phyloP scores from a whole-genome alignment of 2,888 invertebrate species.

The Trichopria drosophilae region DNA sequence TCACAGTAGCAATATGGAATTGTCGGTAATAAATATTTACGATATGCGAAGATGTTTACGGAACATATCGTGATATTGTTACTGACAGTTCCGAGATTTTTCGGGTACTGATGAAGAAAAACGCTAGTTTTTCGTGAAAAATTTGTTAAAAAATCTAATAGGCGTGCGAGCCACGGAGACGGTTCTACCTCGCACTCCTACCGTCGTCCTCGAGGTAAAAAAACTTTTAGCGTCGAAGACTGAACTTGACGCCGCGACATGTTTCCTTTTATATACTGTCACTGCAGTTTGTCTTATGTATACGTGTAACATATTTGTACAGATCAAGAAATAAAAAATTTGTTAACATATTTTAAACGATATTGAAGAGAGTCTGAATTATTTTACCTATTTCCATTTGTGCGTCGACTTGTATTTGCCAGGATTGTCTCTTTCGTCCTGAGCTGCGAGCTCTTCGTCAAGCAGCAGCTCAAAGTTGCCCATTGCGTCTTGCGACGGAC shows the following conservation, averaged over 20 bases:
- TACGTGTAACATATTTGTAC: conserved; percentile 53
- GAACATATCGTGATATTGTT: too few species aligned
- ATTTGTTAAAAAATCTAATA: too few species aligned
- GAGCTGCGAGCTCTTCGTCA: conserved; percentile 78
- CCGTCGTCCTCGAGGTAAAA: conserved; percentile 22
- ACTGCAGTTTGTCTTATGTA: conserved; percentile 41
- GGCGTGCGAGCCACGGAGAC: too few species aligned
- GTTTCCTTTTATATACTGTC: conserved; percentile 48
- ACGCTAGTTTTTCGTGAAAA: too few species aligned
- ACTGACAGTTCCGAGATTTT: too few species aligned
- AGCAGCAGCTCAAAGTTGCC: conserved; percentile 83
- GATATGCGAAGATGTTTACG: neutral
- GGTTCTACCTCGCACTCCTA: conserved; percentile 47
- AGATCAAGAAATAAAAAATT: conserved; percentile 46
- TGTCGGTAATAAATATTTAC: conserved; percentile 3
- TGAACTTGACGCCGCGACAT: conserved; percentile 43
- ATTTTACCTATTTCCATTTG: conserved; percentile 49
- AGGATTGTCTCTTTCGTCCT: conserved; percentile 63
- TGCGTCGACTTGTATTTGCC: conserved; percentile 47
- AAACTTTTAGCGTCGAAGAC: conserved; percentile 48
- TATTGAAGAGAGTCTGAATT: neutral
- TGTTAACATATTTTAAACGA: conserved; percentile 46
- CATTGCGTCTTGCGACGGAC: conserved; percentile 72
- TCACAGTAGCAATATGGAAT: conserved; percentile 1
- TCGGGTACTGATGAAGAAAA: too few species aligned